phyloP scores from a whole-genome alignment of 2,113 vertebrate genomes.

The Catharus minimus region DNA sequence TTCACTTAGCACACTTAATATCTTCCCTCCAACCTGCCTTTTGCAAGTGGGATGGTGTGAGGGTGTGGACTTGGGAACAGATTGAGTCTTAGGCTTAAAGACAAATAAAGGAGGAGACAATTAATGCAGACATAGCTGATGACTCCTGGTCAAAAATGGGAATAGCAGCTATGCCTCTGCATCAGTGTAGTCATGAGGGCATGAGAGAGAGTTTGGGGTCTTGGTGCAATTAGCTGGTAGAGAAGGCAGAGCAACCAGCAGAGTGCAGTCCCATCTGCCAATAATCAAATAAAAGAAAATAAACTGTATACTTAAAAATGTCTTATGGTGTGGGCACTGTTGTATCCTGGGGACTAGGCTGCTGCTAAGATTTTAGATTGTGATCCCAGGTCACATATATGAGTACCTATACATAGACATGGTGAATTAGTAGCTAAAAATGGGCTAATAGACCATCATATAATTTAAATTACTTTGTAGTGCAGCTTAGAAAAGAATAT shows the following conservation, averaged over 20 bases:
- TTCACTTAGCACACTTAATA: background rate
- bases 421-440: background rate
- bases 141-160: background rate
- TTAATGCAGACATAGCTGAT: background rate
- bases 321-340: background rate
- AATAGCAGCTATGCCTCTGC: background rate
- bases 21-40: background rate
- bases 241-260: background rate
- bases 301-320: background rate
- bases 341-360: background rate
- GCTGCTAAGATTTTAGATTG: background rate
- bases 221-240: background rate
- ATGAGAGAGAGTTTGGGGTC: background rate
- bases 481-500: background rate
- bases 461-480: background rate
- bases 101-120: background rate
- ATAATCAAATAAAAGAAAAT: background rate
- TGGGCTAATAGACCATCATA: background rate
- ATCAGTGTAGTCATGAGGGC: background rate
- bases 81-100: background rate
- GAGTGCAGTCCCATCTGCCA: background rate
- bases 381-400: background rate
- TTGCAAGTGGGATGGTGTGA: background rate
- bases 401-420: rapidly evolving
- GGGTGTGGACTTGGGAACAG: background rate